Conservation (phyloP, 2,888 invertebrate genomes). For the Itoplectis maculator region DNA sequence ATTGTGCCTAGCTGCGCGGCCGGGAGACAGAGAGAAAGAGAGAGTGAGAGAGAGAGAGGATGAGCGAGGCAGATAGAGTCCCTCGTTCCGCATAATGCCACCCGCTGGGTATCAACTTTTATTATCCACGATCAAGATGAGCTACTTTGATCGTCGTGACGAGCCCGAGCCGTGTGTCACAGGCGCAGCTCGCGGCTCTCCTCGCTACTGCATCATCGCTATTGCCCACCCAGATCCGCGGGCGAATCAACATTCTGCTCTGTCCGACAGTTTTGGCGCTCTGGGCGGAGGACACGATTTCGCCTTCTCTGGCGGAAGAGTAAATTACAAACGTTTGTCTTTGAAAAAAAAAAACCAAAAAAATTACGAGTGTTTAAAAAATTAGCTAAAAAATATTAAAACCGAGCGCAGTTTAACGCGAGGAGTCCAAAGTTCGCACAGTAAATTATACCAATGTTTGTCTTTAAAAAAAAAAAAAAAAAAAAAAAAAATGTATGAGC, state of each 20-base stretch:
- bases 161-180: constrained; percentile 16
- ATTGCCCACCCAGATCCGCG: not conserved
- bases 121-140: constrained; percentile 60
- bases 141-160: constrained; percentile 59
- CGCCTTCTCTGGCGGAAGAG: too few species aligned
- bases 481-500: too few species aligned
- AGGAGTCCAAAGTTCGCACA: too few species aligned
- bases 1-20: not conserved
- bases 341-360: too few species aligned
- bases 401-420: too few species aligned
- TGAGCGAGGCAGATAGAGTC: not conserved
- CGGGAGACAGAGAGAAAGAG: not conserved
- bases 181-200: not conserved
- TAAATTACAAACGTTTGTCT: too few species aligned
- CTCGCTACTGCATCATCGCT: not conserved
- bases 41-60: not conserved
- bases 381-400: too few species aligned
- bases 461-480: too few species aligned
- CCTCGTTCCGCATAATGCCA: constrained; percentile 43
- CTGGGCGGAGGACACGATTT: too few species aligned
- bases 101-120: constrained; percentile 50
- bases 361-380: too few species aligned
- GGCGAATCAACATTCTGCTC: not conserved
- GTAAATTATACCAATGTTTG: too few species aligned
- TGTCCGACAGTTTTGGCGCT: not conserved